Percentiles rank a stretch among this genome's conserved stretches.
These are phyloP conservation scores for Ganaspis brasiliensis DNA, from an alignment of 2,888 invertebrate species.

Conservation along the genomic window DNA sequence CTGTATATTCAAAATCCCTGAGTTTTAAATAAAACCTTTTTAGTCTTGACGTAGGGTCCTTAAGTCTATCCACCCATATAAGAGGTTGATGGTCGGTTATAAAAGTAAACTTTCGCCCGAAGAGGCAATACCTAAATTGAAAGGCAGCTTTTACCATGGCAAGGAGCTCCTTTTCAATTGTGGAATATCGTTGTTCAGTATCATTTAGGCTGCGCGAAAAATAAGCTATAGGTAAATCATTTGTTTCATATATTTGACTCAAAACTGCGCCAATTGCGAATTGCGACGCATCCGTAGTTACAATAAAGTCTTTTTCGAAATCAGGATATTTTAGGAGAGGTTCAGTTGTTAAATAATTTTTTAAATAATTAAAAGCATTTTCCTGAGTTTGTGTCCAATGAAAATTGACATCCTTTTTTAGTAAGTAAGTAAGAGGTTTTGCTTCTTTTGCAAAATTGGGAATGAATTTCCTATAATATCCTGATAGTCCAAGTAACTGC, in stretches of 20 bases:
- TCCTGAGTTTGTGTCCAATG: too few species aligned
- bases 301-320: too few species aligned
- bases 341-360: neutral
- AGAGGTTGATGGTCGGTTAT: slow-evolving; percentile 43
- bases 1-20: slow-evolving; percentile 67
- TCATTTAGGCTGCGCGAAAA: slow-evolving; percentile 29
- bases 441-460: too few species aligned
- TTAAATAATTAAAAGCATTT: too few species aligned
- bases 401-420: too few species aligned
- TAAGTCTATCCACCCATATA: slow-evolving; percentile 23
- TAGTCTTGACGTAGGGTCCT: slow-evolving; percentile 61
- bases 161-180: slow-evolving; percentile 39
- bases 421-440: too few species aligned
- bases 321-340: slow-evolving; percentile 44
- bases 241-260: slow-evolving; percentile 17
- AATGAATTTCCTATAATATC: too few species aligned
- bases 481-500: too few species aligned
- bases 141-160: neutral
- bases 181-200: slow-evolving; percentile 43
- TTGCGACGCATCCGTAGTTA: slow-evolving; percentile 48
- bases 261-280: slow-evolving; percentile 42
- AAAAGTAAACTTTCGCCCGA: slow-evolving; percentile 43
- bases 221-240: slow-evolving; percentile 44
- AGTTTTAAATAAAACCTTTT: slow-evolving; percentile 68
- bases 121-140: slow-evolving; percentile 48